Evolutionary conservation across 1,140 invertebrate species (phyloP), one percentile per base, ranked within the genome.

Genomic region (Ceratina japonica): DNA sequence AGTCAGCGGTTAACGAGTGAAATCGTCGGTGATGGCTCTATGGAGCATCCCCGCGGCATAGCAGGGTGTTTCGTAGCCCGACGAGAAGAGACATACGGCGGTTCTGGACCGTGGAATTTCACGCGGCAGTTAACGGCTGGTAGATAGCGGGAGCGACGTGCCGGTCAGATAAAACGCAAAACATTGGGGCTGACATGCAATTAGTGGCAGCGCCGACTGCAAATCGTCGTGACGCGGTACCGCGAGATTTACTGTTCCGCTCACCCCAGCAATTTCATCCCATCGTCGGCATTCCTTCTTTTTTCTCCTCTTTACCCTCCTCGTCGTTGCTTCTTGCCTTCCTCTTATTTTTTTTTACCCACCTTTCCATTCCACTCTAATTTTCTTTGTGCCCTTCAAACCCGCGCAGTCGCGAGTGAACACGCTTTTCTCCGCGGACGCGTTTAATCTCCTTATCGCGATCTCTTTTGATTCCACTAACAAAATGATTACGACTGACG

Each of bases 141-240:
- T 71, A 78, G 79, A 84, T 85, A 79, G 70, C 22, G 63, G 62
- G 15, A 56, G 49, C 74, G 64, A 58, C 79, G 31, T n/a, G 52
- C n/a, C 37, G 65, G 73, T 81, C 79, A 85, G 75, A 85, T 85
- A 85, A 85, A 85, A 84, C 56, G 82, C 82, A 78, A 85, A 84
- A 85, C 83, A 75, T 84, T 75, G 64, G 44, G 56, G 70, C 70
- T 81, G 79, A 85, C 79, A 74, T 63, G 82, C 84, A 85, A 85
- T 85, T 85, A 85, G 82, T 84, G 27, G 79, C 79, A 81, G 56
- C 58, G 78, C 51, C 77, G 72, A 73, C 59, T 84, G 74, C 79
- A 84, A 84, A 84, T 85, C 70, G 83, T 77, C 63, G 74, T 75
- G 74, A 71, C 73, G 64, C 68, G 54, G 62, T 66, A n/a, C 58